Conservation (phyloP, 2,113 vertebrate species). For the Heloderma charlesbogerti region DNA sequence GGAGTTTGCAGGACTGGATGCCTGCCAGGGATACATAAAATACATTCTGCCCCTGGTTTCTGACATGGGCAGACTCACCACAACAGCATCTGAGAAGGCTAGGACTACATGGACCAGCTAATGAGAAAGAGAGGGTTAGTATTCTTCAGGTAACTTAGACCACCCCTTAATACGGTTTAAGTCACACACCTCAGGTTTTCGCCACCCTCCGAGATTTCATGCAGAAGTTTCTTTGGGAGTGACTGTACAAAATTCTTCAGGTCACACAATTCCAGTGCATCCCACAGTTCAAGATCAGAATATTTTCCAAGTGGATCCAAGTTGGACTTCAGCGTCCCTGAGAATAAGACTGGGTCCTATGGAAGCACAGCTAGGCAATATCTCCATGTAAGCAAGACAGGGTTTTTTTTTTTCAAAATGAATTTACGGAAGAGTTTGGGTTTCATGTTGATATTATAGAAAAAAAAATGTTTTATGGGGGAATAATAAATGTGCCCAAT, state of each 20-base stretch:
- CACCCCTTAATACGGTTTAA: not conserved
- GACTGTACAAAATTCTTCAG: slow-evolving; percentile 73
- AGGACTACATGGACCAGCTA: not conserved
- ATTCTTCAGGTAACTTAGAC: not conserved
- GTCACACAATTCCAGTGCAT: slow-evolving; percentile 71
- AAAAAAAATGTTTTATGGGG: not conserved
- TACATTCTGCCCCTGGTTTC: not conserved
- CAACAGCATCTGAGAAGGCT: not conserved
- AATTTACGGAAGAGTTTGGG: not conserved
- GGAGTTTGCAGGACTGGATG: not conserved
- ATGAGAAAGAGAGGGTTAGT: not conserved
- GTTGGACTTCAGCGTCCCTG: slow-evolving; percentile 72
- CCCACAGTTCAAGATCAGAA: slow-evolving; percentile 72
- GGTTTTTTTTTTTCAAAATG: not conserved
- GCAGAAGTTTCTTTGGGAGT: slow-evolving; percentile 72
- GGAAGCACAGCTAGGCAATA: slow-evolving; percentile 28
- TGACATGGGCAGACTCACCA: not conserved
- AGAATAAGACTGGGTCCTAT: slow-evolving; percentile 75
- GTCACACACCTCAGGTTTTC: slow-evolving; percentile 75
- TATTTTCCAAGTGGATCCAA: slow-evolving; percentile 73
- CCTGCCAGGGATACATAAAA: not conserved
- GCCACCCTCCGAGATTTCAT: slow-evolving; percentile 72
- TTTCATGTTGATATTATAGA: not conserved
- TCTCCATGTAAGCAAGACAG: not conserved
- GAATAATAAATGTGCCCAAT: not conserved